A percentile compares a stretch with the other conserved stretches of the same genome.
These are phyloP conservation scores for Himalopsyche kuldschensis DNA, from an alignment of 2,888 invertebrate species.

Conservation along the genomic window DNA sequence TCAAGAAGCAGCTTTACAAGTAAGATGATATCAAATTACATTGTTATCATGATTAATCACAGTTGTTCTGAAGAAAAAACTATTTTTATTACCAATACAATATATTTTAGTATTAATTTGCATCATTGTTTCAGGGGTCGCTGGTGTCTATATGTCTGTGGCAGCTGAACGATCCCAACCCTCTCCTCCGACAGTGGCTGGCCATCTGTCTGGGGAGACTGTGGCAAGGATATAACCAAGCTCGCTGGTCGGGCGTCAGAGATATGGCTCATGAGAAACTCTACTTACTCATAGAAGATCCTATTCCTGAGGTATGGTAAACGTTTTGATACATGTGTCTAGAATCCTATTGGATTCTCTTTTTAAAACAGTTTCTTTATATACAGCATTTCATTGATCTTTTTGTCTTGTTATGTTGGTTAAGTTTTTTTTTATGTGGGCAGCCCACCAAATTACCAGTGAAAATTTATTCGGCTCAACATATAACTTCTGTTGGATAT, in stretches of 20 bases:
- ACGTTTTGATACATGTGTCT: not conserved
- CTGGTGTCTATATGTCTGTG: slow-evolving; percentile 91
- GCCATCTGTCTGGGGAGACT: slow-evolving; percentile 88
- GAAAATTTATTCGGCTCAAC: too few relatives aligned
- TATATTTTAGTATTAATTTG: not conserved
- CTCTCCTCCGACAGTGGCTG: slow-evolving; percentile 81
- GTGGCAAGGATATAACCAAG: slow-evolving; percentile 87
- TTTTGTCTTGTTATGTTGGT: too few relatives aligned
- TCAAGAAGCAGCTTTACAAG: slow-evolving; percentile 81
- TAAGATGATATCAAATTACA: slow-evolving; percentile 34
- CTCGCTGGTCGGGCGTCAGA: slow-evolving; percentile 92
- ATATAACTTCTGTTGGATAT: too few relatives aligned
- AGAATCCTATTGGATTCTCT: not conserved
- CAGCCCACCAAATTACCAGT: too few relatives aligned
- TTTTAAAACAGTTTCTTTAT: too few relatives aligned
- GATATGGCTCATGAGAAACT: slow-evolving; percentile 97
- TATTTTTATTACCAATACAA: not conserved
- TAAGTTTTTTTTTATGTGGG: too few relatives aligned
- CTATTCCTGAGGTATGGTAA: slow-evolving; percentile 77
- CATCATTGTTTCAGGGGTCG: slow-evolving; percentile 67
- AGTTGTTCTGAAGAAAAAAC: not conserved
- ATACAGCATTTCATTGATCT: too few relatives aligned
- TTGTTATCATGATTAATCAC: not conserved
- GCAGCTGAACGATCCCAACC: slow-evolving; percentile 74
- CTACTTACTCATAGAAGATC: slow-evolving; percentile 76